A percentile compares a stretch with the other conserved stretches of the same genome.
These are phyloP conservation scores for Hartigia nigra DNA, from an alignment of 2,888 invertebrate genomes.

Conservation along the genomic window DNA sequence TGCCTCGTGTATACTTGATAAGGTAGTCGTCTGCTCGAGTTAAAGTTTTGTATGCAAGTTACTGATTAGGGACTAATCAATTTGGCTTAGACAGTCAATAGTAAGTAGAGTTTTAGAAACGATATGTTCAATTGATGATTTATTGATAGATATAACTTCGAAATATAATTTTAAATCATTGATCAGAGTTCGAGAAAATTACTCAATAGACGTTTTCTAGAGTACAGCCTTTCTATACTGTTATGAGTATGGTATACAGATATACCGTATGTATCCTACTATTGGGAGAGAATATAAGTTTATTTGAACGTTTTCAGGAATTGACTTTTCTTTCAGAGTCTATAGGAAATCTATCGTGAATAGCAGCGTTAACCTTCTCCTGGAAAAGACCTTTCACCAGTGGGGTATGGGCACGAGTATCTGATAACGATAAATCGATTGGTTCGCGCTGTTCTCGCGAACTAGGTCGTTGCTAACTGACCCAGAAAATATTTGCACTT, in stretches of 20 bases:
- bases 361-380: not conserved
- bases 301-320: not conserved
- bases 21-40: not conserved
- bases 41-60: not conserved
- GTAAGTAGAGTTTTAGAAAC: not conserved
- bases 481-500: constrained; percentile 7
- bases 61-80: not conserved
- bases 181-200: not conserved
- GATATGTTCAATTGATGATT: not conserved
- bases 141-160: not conserved
- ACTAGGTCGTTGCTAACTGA: not conserved
- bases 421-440: constrained; percentile 4
- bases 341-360: not conserved
- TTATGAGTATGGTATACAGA: not conserved
- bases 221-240: not conserved
- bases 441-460: not conserved
- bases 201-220: not conserved
- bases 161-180: not conserved
- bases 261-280: not conserved
- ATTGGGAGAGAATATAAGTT: not conserved
- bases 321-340: not conserved
- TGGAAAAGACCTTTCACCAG: constrained; percentile 6
- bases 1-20: not conserved
- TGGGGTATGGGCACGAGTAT: not conserved
- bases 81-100: not conserved